phyloP scores from a whole-genome alignment of 2,888 invertebrate genomes.

The Scaptomyza parva region DNA sequence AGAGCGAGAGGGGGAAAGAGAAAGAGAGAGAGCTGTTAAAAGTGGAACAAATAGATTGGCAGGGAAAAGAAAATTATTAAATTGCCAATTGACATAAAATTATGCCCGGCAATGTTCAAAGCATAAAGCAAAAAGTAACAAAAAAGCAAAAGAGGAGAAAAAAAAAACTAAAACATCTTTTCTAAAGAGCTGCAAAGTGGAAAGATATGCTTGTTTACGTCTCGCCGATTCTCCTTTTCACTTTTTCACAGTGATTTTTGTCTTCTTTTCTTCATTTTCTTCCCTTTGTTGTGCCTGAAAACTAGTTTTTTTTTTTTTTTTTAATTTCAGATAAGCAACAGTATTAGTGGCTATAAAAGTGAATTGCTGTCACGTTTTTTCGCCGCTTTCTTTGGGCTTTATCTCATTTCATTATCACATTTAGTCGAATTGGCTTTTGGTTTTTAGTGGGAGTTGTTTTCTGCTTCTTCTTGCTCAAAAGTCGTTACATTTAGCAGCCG shows the following conservation, averaged over 20 bases:
- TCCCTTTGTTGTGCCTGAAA: neutral
- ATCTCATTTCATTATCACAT: neutral
- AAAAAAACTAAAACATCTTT: conserved; percentile 2
- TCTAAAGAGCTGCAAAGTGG: neutral
- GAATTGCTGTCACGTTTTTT: neutral
- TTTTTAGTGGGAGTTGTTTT: neutral
- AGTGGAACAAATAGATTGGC: no score
- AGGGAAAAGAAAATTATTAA: neutral
- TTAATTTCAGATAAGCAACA: conserved; percentile 36
- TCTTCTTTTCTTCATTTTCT: neutral
- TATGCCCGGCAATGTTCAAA: conserved; percentile 40
- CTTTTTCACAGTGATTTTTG: neutral
- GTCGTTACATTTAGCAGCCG: conserved; percentile 13
- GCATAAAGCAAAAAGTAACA: conserved; percentile 23
- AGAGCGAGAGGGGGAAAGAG: neutral
- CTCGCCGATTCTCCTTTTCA: neutral
- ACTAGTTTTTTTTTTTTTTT: conserved; percentile 40
- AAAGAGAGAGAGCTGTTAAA: neutral
- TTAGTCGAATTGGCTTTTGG: conserved; percentile 4
- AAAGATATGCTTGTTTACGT: neutral
- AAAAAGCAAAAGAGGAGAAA: conserved; percentile 9
- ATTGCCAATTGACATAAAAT: conserved; percentile 62
- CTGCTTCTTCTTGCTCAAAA: no score
- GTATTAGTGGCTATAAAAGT: neutral
- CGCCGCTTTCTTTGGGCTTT: neutral